phyloP scores from a whole-genome alignment of 2,113 vertebrate genomes.

The human region DNA sequence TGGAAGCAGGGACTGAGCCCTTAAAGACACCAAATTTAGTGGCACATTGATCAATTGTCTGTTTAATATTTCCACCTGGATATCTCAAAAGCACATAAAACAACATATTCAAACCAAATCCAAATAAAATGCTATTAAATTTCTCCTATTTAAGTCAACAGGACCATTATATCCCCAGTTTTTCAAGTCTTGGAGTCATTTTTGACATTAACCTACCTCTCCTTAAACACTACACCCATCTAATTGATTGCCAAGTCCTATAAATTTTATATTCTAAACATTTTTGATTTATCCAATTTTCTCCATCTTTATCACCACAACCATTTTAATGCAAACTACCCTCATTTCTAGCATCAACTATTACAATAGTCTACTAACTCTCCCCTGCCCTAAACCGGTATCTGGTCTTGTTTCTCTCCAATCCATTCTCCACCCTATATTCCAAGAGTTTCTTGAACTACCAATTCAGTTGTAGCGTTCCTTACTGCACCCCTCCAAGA shows the following conservation, averaged over 20 bases:
- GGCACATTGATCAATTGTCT: background rate
- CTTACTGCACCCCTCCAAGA: background rate
- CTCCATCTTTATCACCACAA: background rate
- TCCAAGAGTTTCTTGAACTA: background rate
- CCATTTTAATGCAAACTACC: background rate
- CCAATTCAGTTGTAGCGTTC: background rate
- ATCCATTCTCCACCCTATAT: background rate
- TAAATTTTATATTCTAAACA: background rate
- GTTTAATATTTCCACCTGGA: background rate
- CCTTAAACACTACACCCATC: background rate
- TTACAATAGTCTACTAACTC: background rate
- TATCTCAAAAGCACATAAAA: background rate
- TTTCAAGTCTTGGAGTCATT: background rate
- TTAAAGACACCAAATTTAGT: background rate
- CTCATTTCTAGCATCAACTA: background rate
- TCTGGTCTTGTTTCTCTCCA: background rate
- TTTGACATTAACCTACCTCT: background rate
- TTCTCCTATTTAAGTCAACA: background rate
- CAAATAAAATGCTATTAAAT: background rate
- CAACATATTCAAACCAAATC: background rate
- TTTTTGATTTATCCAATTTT: background rate
- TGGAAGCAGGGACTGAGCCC: background rate
- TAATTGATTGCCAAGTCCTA: background rate
- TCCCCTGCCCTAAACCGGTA: no score
- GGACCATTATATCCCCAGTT: background rate